Evolutionary conservation across 35 echinoderm and acorn worm species (phyloP), one percentile per base, ranked within the genome.

Genomic region (Patiria miniata): DNA sequence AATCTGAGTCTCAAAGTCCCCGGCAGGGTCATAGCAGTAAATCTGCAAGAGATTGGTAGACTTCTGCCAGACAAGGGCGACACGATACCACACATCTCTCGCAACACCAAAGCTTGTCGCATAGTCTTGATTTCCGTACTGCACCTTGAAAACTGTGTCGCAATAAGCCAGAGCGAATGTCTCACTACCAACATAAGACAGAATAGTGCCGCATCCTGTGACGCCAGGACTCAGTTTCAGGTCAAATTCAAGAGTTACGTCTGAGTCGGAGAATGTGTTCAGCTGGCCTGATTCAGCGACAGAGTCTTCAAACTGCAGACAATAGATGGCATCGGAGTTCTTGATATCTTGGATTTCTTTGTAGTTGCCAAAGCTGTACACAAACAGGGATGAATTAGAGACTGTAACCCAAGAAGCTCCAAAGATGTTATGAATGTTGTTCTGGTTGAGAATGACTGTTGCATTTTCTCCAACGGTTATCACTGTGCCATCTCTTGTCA

Each of bases 211-310:
- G 81, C 94, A 97, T 22, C 83, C 86, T n/a, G 44, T 68, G 39
- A 33, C 34, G 37, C 12, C 68, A 2, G 57, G 39, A 22, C 37
- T 50, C 15, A 83, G 30, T 78, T 93, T 55, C 1, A 97, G 21
- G 32, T 82, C 26, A 68, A 97, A 92, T 79, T 97, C 94, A 50
- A 97, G 53, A 1, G 94, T 97, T 29, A 97, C 83, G 82, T 97
- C 94, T 6, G 94, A 88, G 42, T 88, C 90, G 23, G 94, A 86
- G 42, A 97, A 87, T 19, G 94, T 90, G 57, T 86, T 81, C 8
- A 97, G 33, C 32, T 26, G 37, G 19, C 51, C 86, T 16, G 92
- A 89, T 23, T 85, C 59, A 10, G 60, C 86, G 17, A 39, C 19
- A 22, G 90, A 82, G 80, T 97, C 90, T 57, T 92, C 78, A 82